phyloP scores from a whole-genome alignment of 2,888 invertebrate species.

The Ormyrus nitidulus region DNA sequence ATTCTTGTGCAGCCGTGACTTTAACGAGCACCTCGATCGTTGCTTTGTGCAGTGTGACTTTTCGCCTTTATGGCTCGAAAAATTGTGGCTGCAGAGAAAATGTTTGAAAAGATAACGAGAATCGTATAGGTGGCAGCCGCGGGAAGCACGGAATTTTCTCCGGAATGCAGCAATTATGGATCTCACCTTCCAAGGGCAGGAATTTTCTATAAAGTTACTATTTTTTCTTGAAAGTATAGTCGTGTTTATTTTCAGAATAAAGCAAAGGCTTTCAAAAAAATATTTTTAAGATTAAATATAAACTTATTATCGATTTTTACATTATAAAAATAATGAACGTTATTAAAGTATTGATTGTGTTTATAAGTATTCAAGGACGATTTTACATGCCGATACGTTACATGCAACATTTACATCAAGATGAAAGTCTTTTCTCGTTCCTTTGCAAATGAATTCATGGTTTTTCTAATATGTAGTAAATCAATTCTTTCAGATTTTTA shows the following conservation, averaged over 20 bases:
- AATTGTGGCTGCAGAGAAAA: not conserved
- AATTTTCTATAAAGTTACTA: too few species aligned
- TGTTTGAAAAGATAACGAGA: not conserved
- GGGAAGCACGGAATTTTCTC: not conserved
- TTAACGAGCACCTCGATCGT: constrained; percentile 22
- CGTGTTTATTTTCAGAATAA: too few species aligned
- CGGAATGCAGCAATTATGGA: too few species aligned
- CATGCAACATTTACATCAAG: not conserved
- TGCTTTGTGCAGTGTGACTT: not conserved
- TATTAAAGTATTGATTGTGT: not conserved
- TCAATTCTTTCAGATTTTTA: too few species aligned
- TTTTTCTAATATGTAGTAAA: too few species aligned
- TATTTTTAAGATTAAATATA: too few species aligned
- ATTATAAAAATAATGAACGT: not conserved
- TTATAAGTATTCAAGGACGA: constrained; percentile 12
- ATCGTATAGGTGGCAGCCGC: not conserved
- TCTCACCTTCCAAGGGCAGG: too few species aligned
- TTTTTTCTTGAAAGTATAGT: too few species aligned
- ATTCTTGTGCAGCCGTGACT: constrained; percentile 46
- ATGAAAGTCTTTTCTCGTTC: too few species aligned
- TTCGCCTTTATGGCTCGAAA: constrained; percentile 22
- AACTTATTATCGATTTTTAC: too few species aligned
- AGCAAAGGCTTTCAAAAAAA: too few species aligned
- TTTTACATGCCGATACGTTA: not conserved
- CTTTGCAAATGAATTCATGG: too few species aligned